Percentiles rank a stretch among this genome's conserved stretches.
These are phyloP conservation scores for Leptosomus discolor DNA, from an alignment of 2,113 vertebrate species.

Conservation along the genomic window DNA sequence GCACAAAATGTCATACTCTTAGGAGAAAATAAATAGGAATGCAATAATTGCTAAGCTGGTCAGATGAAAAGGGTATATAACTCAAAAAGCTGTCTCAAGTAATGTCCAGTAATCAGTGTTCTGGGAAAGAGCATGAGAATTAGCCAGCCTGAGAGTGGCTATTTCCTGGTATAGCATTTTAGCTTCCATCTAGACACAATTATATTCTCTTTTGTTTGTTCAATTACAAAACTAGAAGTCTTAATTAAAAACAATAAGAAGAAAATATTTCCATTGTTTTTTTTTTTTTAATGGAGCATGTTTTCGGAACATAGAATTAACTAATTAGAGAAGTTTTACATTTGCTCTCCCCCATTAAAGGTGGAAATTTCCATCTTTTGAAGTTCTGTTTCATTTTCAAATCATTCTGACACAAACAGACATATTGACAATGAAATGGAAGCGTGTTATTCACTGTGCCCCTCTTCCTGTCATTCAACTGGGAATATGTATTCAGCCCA, in stretches of 20 bases:
- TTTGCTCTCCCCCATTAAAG: neutral
- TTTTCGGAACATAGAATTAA: neutral
- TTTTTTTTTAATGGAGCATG: neutral
- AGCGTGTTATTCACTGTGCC: neutral
- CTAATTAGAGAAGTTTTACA: neutral
- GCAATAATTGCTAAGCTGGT: neutral
- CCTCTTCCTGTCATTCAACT: neutral
- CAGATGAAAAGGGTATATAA: neutral
- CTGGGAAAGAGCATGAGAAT: constrained; percentile 16
- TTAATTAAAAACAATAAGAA: neutral
- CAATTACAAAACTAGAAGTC: neutral
- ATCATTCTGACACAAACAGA: neutral
- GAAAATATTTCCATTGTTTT: neutral
- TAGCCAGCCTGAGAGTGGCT: neutral
- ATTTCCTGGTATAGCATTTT: constrained; percentile 41
- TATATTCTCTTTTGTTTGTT: neutral
- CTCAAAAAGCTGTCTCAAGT: constrained; percentile 7
- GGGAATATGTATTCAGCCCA: neutral
- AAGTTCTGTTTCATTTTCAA: constrained; percentile 5
- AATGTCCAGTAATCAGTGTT: constrained; percentile 1
- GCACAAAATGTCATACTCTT: neutral
- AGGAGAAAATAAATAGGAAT: constrained; percentile 9
- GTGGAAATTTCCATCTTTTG: neutral
- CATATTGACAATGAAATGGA: neutral
- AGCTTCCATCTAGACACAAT: neutral